Percentiles rank a stretch among this genome's conserved stretches.
Evolutionary conservation across 2,113 vertebrate genomes (phyloP).

Genomic region (Patagioenas fasciata): DNA sequence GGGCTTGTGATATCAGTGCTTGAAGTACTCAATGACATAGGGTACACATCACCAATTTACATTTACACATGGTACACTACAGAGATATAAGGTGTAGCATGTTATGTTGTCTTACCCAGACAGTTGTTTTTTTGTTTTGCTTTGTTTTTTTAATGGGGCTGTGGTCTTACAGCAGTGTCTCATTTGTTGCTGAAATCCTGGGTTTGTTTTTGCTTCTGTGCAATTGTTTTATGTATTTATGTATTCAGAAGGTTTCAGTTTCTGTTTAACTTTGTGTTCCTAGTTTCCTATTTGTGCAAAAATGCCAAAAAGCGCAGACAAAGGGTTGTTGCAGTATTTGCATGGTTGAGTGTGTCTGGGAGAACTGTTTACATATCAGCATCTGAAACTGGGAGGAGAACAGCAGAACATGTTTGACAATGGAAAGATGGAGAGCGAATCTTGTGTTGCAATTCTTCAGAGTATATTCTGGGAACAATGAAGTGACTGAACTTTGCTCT

Average conservation of each 20-base stretch:
- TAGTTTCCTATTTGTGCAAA: slow-evolving; percentile 2
- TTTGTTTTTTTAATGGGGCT: background rate
- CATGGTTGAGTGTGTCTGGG: background rate
- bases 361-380: slow-evolving; percentile 15
- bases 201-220: background rate
- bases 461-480: background rate
- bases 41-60: background rate
- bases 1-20: rapidly evolving
- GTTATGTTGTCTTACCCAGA: background rate
- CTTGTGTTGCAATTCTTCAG: background rate
- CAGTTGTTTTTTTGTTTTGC: background rate
- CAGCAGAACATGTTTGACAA: background rate
- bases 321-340: background rate
- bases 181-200: background rate
- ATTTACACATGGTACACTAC: background rate
- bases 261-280: background rate
- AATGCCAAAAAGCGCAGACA: background rate
- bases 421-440: background rate
- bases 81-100: background rate
- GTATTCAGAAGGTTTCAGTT: background rate
- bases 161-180: background rate
- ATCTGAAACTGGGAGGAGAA: background rate
- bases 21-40: background rate
- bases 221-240: background rate
- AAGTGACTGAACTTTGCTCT: background rate